phyloP scores from a whole-genome alignment of 2,113 vertebrate genomes.

The Aspiorhynchus laticeps region DNA sequence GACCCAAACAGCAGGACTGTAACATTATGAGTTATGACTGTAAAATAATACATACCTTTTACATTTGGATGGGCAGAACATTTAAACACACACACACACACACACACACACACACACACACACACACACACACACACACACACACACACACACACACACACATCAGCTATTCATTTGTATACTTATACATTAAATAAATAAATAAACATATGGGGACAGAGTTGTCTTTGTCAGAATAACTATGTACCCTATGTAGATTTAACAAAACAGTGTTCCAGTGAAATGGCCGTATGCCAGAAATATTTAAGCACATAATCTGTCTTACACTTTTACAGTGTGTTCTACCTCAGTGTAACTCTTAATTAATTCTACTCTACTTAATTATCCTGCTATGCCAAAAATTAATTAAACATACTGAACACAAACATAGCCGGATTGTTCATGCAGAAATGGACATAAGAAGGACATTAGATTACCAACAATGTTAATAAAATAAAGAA shows the following conservation, averaged over 20 bases:
- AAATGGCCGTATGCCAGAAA: neutral
- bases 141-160: no score
- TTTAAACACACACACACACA: neutral
- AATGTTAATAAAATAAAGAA: neutral
- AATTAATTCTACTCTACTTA: neutral
- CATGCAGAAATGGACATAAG: conserved; percentile 58
- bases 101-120: no score
- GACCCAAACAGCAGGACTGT: neutral
- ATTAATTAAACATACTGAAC: neutral
- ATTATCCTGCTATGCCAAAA: neutral
- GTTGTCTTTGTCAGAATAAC: neutral
- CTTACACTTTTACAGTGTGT: neutral
- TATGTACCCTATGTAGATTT: neutral
- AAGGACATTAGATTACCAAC: neutral
- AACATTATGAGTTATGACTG: neutral
- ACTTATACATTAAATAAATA: no score
- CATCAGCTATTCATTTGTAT: no score
- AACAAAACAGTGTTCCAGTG: neutral
- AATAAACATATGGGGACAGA: no score
- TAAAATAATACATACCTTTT: neutral
- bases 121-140: no score
- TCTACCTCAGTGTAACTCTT: neutral
- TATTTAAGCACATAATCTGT: neutral
- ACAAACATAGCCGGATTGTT: conserved; percentile 54
- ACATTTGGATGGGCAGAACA: neutral